Conservation (phyloP, 2,888 invertebrate species). For the Serrognathus titanus region DNA sequence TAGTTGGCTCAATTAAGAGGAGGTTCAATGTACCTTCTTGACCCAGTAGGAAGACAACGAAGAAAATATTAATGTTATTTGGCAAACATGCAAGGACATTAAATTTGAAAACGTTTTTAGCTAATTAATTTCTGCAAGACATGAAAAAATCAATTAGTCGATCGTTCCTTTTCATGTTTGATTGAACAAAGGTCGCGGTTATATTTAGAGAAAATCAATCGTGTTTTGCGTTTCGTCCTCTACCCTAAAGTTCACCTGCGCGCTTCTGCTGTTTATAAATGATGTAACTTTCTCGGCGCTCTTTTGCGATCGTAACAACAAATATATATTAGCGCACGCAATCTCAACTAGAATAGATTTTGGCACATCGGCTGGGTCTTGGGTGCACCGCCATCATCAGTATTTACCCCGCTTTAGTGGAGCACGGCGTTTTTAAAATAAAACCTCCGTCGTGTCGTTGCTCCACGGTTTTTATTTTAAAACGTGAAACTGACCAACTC, state of each 20-base stretch:
- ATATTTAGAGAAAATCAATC: not conserved
- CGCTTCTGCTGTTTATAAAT: not conserved
- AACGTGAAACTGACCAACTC: not conserved
- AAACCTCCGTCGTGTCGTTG: not conserved
- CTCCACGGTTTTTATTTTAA: not conserved
- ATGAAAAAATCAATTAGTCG: no score
- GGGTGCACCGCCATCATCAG: not conserved
- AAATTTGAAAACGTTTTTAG: no score
- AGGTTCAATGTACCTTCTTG: no score
- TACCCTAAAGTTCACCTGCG: not conserved
- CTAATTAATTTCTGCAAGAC: no score
- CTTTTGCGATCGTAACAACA: no score
- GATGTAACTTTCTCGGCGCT: no score
- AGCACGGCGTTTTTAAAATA: not conserved
- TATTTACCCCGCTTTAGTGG: not conserved
- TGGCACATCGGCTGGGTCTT: slow-evolving; percentile 30
- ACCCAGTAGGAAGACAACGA: no score
- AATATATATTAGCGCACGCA: not conserved
- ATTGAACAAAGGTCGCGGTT: no score
- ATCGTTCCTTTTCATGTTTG: no score
- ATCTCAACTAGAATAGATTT: slow-evolving; percentile 36
- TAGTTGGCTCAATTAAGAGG: no score
- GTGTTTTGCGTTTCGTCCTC: not conserved
- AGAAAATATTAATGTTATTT: no score
- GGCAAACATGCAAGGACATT: no score